These are phyloP conservation scores for Dipodomys spectabilis DNA, from an alignment of 2,113 vertebrate genomes.

Conservation along the genomic window DNA sequence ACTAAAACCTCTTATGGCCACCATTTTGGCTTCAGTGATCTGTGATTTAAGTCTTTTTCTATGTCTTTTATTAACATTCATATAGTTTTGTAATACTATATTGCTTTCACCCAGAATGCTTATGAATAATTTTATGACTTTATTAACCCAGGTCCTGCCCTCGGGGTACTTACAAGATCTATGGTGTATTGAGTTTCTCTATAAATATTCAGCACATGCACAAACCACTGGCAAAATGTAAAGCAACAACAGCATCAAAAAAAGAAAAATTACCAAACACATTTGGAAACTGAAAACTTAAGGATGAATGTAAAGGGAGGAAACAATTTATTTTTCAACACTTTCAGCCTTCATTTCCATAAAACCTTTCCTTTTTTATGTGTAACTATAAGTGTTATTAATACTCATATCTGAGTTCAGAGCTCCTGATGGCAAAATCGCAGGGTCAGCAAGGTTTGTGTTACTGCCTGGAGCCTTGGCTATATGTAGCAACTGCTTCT, in stretches of 20 bases:
- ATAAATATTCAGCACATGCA: conserved; percentile 78
- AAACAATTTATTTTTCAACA: conserved; percentile 70
- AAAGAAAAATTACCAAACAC: conserved; percentile 74
- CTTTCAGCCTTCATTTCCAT: conserved; percentile 43
- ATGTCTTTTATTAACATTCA: conserved; percentile 78
- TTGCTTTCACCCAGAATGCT: conserved; percentile 65
- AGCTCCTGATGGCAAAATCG: neutral
- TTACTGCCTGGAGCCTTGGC: conserved; percentile 10
- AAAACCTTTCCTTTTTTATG: conserved; percentile 55
- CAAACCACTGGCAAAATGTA: conserved; percentile 69
- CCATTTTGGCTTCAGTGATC: conserved; percentile 67
- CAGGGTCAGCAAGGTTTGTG: conserved; percentile 45
- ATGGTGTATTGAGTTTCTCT: conserved; percentile 70
- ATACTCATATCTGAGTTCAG: conserved; percentile 38
- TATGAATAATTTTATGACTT: conserved; percentile 82
- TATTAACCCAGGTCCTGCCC: conserved; percentile 78
- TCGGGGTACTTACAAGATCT: conserved; percentile 75
- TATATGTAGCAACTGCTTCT: neutral
- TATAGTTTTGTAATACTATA: conserved; percentile 66
- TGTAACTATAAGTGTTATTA: conserved; percentile 62
- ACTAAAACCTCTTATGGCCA: conserved; percentile 38
- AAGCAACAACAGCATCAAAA: conserved; percentile 55
- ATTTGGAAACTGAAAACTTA: conserved; percentile 66
- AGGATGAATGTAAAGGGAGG: conserved; percentile 34
- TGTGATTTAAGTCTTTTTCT: conserved; percentile 71